phyloP scores from a whole-genome alignment of 2,888 invertebrate genomes.

The Cheiracanthium punctorium region DNA sequence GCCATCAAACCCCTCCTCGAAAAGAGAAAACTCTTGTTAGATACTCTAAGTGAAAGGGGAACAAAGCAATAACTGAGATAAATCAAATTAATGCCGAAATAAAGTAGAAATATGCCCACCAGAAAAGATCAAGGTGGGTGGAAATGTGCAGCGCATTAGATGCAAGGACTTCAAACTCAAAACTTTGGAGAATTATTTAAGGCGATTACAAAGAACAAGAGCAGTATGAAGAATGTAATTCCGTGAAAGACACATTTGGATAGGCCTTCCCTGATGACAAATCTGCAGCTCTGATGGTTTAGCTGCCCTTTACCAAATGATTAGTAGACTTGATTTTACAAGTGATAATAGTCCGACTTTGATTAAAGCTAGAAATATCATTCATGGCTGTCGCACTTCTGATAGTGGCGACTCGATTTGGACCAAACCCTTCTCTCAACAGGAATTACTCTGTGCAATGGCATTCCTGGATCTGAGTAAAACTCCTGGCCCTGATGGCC shows the following conservation, averaged over 20 bases:
- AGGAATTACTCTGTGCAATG: not conserved
- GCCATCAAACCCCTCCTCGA: not conserved
- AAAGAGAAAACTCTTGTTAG: not conserved
- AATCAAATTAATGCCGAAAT: constrained; percentile 25
- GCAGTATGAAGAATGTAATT: constrained; percentile 3
- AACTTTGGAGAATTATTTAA: constrained; percentile 2
- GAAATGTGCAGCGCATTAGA: constrained; percentile 4
- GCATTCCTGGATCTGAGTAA: not conserved
- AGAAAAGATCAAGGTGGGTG: constrained; percentile 1
- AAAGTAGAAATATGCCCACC: not conserved
- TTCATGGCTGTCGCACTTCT: not conserved
- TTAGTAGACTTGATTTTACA: not conserved
- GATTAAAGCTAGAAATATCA: not conserved
- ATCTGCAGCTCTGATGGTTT: constrained; percentile 14
- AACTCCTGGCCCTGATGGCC: too few species aligned
- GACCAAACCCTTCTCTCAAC: not conserved
- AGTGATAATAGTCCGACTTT: not conserved
- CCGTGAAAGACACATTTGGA: not conserved
- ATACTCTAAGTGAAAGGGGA: too few species aligned
- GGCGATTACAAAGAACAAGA: constrained; percentile 5
- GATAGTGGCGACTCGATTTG: not conserved
- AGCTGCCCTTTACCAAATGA: not conserved
- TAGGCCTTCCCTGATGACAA: constrained; percentile 23
- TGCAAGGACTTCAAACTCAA: not conserved
- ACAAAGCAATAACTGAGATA: too few species aligned